Evolutionary conservation across 2,888 invertebrate species (phyloP).

Genomic region (Heliconius hortense): DNA sequence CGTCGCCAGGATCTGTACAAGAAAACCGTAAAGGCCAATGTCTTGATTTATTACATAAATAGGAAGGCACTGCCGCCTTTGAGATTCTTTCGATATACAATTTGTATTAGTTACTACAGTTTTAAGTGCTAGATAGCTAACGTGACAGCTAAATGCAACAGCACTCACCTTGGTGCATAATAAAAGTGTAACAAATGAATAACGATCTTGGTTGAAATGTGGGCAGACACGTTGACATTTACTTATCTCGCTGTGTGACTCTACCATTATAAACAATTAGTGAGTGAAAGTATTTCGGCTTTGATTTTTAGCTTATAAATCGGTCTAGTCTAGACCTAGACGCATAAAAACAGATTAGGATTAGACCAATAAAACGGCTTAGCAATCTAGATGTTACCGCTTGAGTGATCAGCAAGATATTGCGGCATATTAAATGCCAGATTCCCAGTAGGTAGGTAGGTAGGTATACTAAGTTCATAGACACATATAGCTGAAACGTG

Average conservation of each 20-base stretch:
- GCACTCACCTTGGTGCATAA: constrained; percentile 47
- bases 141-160: constrained; percentile 63
- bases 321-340: constrained; percentile 59
- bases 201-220: constrained; percentile 61
- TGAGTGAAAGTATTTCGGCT: constrained; percentile 69
- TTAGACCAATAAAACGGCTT: constrained; percentile 76
- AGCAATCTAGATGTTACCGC: constrained; percentile 77
- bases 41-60: constrained; percentile 30
- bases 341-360: constrained; percentile 76
- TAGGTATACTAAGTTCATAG: constrained; percentile 56
- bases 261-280: constrained; percentile 71
- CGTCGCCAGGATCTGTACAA: too few species aligned
- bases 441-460: constrained; percentile 78
- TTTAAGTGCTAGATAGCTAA: constrained; percentile 58
- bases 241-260: constrained; percentile 62
- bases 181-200: constrained; percentile 53
- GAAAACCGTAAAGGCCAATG: too few species aligned
- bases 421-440: constrained; percentile 75
- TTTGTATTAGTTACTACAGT: constrained; percentile 46
- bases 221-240: constrained; percentile 74
- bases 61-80: constrained; percentile 41
- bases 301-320: constrained; percentile 57
- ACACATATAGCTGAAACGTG: constrained; percentile 39
- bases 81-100: constrained; percentile 43
- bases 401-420: constrained; percentile 76